Conservation (phyloP, 2,797 vertebrate species). For the Characodon lateralis region DNA sequence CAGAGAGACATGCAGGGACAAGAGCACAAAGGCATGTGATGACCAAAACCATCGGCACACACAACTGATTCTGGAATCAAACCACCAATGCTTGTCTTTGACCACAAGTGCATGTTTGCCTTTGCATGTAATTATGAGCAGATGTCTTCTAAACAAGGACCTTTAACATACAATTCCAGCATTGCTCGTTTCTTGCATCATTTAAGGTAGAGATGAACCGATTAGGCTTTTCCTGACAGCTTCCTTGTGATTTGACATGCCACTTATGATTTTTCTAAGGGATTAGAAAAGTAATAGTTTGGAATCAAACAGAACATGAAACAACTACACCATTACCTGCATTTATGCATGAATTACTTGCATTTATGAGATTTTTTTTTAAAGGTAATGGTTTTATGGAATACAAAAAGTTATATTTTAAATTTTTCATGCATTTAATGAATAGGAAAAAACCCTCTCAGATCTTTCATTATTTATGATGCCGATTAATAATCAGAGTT, state of each 20-base stretch:
- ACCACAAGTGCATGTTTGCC: background rate
- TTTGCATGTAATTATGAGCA: conserved; percentile 1
- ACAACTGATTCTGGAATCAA: conserved; percentile 24
- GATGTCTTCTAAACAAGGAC: background rate
- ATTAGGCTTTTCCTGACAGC: background rate
- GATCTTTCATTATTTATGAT: background rate
- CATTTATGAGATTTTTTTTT: background rate
- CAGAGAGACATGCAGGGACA: background rate
- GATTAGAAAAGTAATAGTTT: background rate
- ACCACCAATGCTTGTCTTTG: conserved; percentile 3
- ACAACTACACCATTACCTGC: background rate
- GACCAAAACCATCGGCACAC: conserved; percentile 28
- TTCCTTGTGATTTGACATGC: background rate
- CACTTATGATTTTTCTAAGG: background rate
- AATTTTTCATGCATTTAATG: background rate
- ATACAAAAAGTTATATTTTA: background rate
- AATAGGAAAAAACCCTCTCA: background rate
- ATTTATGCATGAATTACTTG: background rate
- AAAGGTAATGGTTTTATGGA: background rate
- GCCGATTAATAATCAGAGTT: background rate
- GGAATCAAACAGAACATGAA: background rate
- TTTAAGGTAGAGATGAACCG: background rate
- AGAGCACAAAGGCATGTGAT: conserved; percentile 25
- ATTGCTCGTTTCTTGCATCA: background rate
- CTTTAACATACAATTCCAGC: background rate